These are phyloP conservation scores for Daubentonia madagascariensis DNA, from an alignment of 2,113 vertebrate species.

Conservation along the genomic window DNA sequence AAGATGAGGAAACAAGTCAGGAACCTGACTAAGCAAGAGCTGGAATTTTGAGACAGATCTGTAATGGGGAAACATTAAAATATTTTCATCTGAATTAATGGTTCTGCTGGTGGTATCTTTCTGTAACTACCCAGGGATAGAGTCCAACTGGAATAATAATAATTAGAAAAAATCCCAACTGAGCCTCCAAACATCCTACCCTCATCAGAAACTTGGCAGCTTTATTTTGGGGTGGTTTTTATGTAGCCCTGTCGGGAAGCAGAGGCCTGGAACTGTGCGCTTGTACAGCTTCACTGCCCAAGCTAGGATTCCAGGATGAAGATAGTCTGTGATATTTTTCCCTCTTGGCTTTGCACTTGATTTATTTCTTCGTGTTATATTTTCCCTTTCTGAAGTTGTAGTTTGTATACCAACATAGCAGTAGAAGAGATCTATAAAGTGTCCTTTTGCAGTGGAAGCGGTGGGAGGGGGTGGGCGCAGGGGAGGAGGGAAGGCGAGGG, in stretches of 20 bases:
- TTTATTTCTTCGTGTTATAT: not conserved
- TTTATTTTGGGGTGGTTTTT: not conserved
- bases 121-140: slow-evolving; percentile 49
- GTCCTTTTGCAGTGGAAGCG: not conserved
- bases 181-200: not conserved
- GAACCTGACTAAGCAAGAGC: not conserved
- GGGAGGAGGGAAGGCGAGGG: not conserved
- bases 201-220: not conserved
- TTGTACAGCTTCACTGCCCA: not conserved
- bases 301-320: not conserved
- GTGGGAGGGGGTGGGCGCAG: too few species aligned
- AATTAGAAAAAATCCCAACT: not conserved
- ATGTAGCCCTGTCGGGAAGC: not conserved
- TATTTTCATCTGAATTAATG: slow-evolving; percentile 34
- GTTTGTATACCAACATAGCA: not conserved
- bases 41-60: slow-evolving; percentile 5
- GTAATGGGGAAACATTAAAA: not conserved
- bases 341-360: not conserved
- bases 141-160: slow-evolving; percentile 43
- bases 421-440: not conserved
- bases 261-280: not conserved
- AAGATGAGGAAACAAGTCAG: not conserved
- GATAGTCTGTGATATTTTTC: not conserved
- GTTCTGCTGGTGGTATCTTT: slow-evolving; percentile 20
- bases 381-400: slow-evolving; percentile 6